Evolutionary conservation across 2,113 vertebrate species (phyloP), one percentile per base, ranked within the genome.

Genomic region (Leptosomus discolor): DNA sequence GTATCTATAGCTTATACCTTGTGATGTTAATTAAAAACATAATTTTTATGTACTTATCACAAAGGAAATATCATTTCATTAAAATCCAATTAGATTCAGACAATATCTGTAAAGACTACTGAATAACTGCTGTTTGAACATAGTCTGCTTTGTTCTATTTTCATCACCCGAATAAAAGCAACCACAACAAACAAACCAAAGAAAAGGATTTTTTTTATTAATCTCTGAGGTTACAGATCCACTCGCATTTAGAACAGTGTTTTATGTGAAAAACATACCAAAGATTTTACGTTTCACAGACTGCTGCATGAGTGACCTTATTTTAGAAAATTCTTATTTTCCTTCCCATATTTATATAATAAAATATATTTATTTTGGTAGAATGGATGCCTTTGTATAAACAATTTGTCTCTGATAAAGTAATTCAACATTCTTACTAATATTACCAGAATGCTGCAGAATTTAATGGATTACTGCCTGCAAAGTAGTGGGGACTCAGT

Each of bases 11-110:
- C 98, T 98, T 97, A 97, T 98, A 98, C 98, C 98, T 98, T 98
- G 96, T 98, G 98, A 99, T 99, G 99, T 99, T 99, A 99, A 99
- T 99, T 99, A 99, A 99, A 99, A 99, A 98, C 98, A 98, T 98
- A 98, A 98, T 98, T 98, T 99, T 98, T 99, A 99, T 99, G 98
- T 99, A 98, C 98, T 99, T 98, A 98, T 99, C 99, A 99, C 99
- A 99, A 99, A 99, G 99, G 98, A 99, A 99, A 99, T 99, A 99
- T 98, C 98, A 99, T 99, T 99, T 99, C 98, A 99, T 99, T 99
- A 99, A 99, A 99, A 99, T 99, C 98, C 99, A 99, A 99, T 99
- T 99, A 99, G 98, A 99, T 98, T 98, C 98, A 98, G 98, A 98
- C 98, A 98, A 97, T 98, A 98, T 98, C 98, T 98, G 96, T 98